These are phyloP conservation scores for Mythimna ferrago DNA, from an alignment of 2,888 invertebrate species.

Conservation along the genomic window DNA sequence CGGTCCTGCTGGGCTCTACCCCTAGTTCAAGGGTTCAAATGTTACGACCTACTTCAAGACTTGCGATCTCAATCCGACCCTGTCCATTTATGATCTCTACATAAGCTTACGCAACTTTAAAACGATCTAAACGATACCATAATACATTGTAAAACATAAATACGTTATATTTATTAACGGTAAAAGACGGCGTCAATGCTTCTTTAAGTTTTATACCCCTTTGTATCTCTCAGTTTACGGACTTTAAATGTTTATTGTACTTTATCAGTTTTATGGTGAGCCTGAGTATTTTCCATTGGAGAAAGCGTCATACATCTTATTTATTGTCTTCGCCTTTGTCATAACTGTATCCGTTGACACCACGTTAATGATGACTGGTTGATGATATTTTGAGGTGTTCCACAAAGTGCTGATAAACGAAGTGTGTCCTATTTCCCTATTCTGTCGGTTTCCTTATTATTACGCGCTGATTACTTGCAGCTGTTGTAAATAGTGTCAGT, in stretches of 20 bases:
- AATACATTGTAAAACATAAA: conserved; percentile 62
- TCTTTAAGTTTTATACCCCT: conserved; percentile 61
- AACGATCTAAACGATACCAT: conserved; percentile 64
- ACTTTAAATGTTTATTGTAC: conserved; percentile 54
- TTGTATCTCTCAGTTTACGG: conserved; percentile 51
- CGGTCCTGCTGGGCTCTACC: too few species aligned
- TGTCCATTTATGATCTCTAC: conserved; percentile 68
- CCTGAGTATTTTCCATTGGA: conserved; percentile 38
- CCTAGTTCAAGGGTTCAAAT: too few species aligned
- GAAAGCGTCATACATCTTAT: conserved; percentile 41
- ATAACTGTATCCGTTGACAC: conserved; percentile 59
- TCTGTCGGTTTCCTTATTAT: conserved; percentile 45
- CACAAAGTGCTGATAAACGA: conserved; percentile 73
- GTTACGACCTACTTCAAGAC: neutral
- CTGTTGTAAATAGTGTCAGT: conserved; percentile 2
- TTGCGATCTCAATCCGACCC: conserved; percentile 31
- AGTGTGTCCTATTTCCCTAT: conserved; percentile 69
- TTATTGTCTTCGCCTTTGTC: conserved; percentile 49
- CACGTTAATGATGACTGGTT: conserved; percentile 71
- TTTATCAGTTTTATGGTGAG: conserved; percentile 58
- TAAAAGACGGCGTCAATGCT: conserved; percentile 58
- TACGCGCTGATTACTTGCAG: conserved; percentile 15
- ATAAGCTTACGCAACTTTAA: conserved; percentile 69
- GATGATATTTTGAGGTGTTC: conserved; percentile 73
- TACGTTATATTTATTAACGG: conserved; percentile 64